Base-by-base conservation (phyloP, 2,888 invertebrate genomes). In the Crocallis elinguaria region DNA sequence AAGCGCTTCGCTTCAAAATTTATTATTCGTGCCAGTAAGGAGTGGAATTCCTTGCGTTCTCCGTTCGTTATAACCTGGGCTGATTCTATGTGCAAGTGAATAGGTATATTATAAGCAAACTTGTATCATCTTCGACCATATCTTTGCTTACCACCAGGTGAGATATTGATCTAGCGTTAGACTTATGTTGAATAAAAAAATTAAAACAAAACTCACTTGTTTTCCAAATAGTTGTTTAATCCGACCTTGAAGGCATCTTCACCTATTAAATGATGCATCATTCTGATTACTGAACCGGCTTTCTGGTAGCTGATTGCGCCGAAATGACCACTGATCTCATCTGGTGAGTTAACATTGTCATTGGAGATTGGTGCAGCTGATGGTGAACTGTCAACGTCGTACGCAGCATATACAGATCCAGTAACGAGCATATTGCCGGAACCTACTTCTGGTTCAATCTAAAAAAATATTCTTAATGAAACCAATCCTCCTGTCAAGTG, bases 241-340 rank as follows among this genome's bases (percentile, higher is more conserved):
- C 84, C 84, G 41, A 63, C 56, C 64, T 69, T 72, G 43, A 82
- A 79, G 29, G 82, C 84, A 3, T 75, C 75, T 42, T 89, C 83
- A 3, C 86, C 86, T 9, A 92, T 62, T n/a, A 88, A 69, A 64
- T 91, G 84, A 54, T 90, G 89, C 35, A 92, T 83, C 91, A 92
- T 92, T 36, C 90, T 77, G 17, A 92, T 90, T 0, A 92, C 82
- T 0, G 89, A 77, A 2, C 89, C 93, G 1, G 93, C 95, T 80
- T 96, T 96, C 63, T 93, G 93, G 64, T 96, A 96, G 0, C 94
- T 93, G 35, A 96, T 93, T 0, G 85, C 87, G 49, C 94, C 94
- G 66, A 96, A 96, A 80, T 94, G 94, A 0, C 77, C 88, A 19
- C 87, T 86, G 13, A 95, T 93, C 76, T 95, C 93, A 0, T 81